These are phyloP conservation scores for Petrolisthes cinctipes DNA, from an alignment of 2,888 invertebrate genomes.

Conservation along the genomic window DNA sequence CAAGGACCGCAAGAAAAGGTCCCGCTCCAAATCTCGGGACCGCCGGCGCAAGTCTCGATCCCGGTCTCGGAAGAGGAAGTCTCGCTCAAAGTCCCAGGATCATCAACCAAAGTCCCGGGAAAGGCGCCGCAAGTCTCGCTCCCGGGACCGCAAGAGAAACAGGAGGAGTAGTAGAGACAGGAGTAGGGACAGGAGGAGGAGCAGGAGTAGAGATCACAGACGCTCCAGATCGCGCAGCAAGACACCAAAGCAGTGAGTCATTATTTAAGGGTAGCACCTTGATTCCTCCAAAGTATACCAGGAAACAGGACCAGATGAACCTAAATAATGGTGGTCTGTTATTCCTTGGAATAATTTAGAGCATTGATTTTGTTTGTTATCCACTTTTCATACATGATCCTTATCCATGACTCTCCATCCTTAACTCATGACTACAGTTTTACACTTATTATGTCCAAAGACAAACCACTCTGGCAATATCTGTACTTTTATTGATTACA, in stretches of 20 bases:
- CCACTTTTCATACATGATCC: no score
- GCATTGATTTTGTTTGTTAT: no score
- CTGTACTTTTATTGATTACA: no score
- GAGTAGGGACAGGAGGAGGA: conserved; percentile 65
- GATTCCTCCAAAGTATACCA: no score
- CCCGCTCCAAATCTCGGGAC: conserved; percentile 47
- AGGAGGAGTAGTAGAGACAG: conserved; percentile 39
- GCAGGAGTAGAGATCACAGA: conserved; percentile 66
- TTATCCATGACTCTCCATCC: no score
- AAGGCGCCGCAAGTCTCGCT: conserved; percentile 66
- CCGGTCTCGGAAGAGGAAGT: conserved; percentile 45
- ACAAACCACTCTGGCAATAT: no score
- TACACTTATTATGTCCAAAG: no score
- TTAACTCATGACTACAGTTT: no score
- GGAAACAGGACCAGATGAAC: no score
- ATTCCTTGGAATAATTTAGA: no score
- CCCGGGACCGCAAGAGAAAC: conserved; percentile 65
- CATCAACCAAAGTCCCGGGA: conserved; percentile 37
- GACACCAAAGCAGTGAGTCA: conserved; percentile 66
- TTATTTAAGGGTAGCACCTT: no score
- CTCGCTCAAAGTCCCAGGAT: conserved; percentile 44
- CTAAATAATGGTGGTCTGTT: no score
- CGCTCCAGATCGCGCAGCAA: conserved; percentile 69
- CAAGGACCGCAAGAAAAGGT: conserved; percentile 40
- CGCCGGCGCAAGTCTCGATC: conserved; percentile 53